Base-by-base conservation (phyloP, 1,140 invertebrate genomes). In the Nephila pilipes region DNA sequence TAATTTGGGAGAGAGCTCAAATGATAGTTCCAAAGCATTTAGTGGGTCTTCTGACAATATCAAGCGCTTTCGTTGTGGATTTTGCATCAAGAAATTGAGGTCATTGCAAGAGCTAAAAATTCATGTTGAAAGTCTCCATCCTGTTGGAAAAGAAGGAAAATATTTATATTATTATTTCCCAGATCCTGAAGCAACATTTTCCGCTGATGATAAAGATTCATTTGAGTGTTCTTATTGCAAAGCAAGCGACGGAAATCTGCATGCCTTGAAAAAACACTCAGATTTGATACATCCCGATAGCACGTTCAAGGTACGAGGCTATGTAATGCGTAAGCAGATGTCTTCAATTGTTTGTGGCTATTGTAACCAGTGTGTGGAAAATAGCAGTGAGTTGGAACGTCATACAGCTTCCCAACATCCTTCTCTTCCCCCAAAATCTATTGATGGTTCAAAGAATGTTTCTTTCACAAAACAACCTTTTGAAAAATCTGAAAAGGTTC, bases 171-270 rank as follows among this genome's bases (percentile, higher is more conserved):
- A 93, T 57, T 93, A 89, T 54, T 65, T n/a, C 8, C 92, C 92
- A 65, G 91, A 93, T 57, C 29, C 60, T 2, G 60, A 65, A 29
- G 0, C 20, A 20, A 81, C 58, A 14, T 93, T 60, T 25, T 18
- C 29, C 1, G 10, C n/a, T 8, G 36, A 32, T 16, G 92, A 89
- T 20, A 89, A n/a, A n/a, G 92, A 87, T 2, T 10, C 38, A 20
- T 93, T 60, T 83, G 92, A 93, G 69, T 93, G 92, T 36, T 69
- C 85, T 36, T 93, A 93, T 55, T 93, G 92, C 54, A 93, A 93
- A 55, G 81, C 75, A 29, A 38, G 85, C 18, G 65, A 81, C n/a
- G 85, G 83, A 54, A 93, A 57, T 46, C 58, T 93, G 6, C 29
- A 22, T 36, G 12, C 69, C 0, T 36, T 93, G 18, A 80, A 83